A percentile compares a stretch with the other conserved stretches of the same genome.
Conservation (phyloP, 2,113 vertebrate genomes). For the Chaetodon auriga region DNA sequence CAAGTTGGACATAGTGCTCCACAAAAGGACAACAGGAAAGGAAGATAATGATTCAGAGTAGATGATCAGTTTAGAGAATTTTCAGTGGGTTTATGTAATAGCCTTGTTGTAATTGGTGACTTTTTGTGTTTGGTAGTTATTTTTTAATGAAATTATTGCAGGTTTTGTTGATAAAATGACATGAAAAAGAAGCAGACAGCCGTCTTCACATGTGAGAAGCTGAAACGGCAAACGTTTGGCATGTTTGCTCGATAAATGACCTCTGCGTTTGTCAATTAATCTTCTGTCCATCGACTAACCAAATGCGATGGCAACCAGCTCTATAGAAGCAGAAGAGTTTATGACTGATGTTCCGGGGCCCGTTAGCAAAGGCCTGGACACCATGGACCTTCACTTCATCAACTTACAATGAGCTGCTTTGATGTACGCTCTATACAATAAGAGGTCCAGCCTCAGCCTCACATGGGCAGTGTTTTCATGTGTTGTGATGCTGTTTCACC, state of each 20-base stretch:
- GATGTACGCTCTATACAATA: constrained; percentile 3
- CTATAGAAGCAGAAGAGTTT: background rate
- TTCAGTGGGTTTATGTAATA: no score
- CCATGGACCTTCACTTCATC: background rate
- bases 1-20: background rate
- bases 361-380: background rate
- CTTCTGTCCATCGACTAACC: background rate
- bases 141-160: background rate
- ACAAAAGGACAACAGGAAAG: background rate
- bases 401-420: constrained; percentile 1
- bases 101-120: no score
- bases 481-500: constrained; percentile 15
- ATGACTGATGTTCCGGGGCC: background rate
- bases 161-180: background rate
- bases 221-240: background rate
- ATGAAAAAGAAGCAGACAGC: background rate
- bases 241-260: background rate
- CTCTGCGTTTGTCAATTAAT: background rate
- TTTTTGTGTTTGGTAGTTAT: no score
- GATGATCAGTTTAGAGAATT: background rate
- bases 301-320: background rate
- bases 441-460: background rate
- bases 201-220: background rate
- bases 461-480: background rate
- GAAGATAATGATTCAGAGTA: background rate